Base-by-base conservation (phyloP, 1,140 invertebrate genomes). In the Catajapyx aquilonaris region DNA sequence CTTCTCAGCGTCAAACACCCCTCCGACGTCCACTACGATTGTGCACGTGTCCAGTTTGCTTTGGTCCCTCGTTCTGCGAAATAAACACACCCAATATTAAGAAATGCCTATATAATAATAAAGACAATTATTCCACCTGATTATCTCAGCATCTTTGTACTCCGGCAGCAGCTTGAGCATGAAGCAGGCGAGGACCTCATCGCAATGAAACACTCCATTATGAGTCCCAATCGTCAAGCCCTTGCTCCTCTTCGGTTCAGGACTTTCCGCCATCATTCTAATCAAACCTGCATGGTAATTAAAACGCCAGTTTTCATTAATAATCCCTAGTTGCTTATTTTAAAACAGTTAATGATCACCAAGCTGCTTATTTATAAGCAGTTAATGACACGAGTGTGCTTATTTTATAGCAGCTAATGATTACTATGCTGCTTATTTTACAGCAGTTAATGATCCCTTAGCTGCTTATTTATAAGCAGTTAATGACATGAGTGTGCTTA, bases 21-120 rank as follows among this genome's bases (percentile, higher is more conserved):
- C 74, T n/a, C 94, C 94, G 19, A 98, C 91, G 64, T 99, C 94
- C 3, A 99, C 76, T 16, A 98, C 85, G 45, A 97, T 76, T 52
- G 95, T 85, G 63, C 90, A 96, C 4, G 67, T 68, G 10, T 77
- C 64, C 30, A 97, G 60, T 41, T 80, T 41, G 19, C 51, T 47
- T n/a, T 54, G 46, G 51, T 80, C 66, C 35, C 80, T 51, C 5
- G 71, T 68, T 52, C 69, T 68, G 34, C 20, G 19, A 43, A 17
- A 32, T 23, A 20, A 35, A 42, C 18, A 22, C 16, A 19, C 5
- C 35, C 35, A 7, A 36, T 20, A 20, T 5, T 19, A 36, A 23
- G 19, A 9, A 36, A 5, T 25, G 7, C 20, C 25, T 11, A 25
- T 13, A 13, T 28, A 7, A 28, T 28, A 13, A 13, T 9, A 28